Percentiles rank a stretch among this genome's conserved stretches.
Evolutionary conservation across 1,140 invertebrate species (phyloP).

Genomic region (Caenorhabditis briggsae): DNA sequence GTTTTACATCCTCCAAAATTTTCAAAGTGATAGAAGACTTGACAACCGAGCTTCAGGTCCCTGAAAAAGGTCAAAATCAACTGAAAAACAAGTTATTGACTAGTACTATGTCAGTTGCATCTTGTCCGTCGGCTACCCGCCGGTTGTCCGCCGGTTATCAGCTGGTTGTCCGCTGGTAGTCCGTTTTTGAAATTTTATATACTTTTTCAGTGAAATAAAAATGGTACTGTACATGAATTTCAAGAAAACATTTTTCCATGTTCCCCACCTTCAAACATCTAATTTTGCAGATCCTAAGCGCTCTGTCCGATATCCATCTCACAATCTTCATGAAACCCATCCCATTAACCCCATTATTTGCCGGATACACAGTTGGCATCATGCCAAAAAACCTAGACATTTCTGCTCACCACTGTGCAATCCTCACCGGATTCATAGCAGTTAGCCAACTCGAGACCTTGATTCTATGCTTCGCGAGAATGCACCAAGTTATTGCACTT

Average conservation of each 20-base stretch:
- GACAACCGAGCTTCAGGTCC: too few relatives aligned
- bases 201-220: too few relatives aligned
- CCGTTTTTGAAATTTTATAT: too few relatives aligned
- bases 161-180: too few relatives aligned
- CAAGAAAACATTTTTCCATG: too few relatives aligned
- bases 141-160: too few relatives aligned
- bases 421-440: neutral
- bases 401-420: constrained; percentile 1
- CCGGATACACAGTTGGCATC: neutral
- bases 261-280: too few relatives aligned
- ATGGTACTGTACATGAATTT: too few relatives aligned
- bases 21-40: neutral
- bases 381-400: neutral
- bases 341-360: constrained; percentile 2
- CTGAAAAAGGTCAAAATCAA: too few relatives aligned
- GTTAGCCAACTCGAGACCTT: neutral
- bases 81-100: too few relatives aligned
- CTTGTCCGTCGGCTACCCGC: too few relatives aligned
- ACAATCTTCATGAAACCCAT: neutral
- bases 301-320: neutral
- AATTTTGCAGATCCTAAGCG: neutral
- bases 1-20: neutral
- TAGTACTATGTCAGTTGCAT: too few relatives aligned
- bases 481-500: neutral
- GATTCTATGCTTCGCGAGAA: constrained; percentile 3